A percentile compares a stretch with the other conserved stretches of the same genome.
Conservation (phyloP, 2,888 invertebrate genomes). For the Lathronympha strigana region DNA sequence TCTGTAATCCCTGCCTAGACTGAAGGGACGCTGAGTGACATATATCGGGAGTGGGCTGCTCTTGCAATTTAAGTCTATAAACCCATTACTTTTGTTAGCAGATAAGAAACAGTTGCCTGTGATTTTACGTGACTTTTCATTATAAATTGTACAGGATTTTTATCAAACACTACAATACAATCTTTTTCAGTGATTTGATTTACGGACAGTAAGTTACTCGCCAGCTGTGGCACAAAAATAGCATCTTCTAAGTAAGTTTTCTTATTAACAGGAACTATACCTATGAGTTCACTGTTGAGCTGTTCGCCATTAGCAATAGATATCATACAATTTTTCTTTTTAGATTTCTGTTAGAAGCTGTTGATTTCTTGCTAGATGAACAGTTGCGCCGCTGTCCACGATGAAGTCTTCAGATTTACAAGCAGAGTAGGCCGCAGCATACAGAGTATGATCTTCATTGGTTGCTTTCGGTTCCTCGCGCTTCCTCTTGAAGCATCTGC, state of each 20-base stretch:
- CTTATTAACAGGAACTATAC: background rate
- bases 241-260: background rate
- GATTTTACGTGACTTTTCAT: constrained; percentile 22
- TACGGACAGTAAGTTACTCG: constrained; percentile 4
- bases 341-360: background rate
- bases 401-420: background rate
- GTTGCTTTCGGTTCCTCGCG: background rate
- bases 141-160: constrained; percentile 14
- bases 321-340: background rate
- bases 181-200: constrained; percentile 23
- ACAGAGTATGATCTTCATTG: constrained; percentile 4
- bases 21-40: constrained; percentile 11
- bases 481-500: constrained; percentile 17
- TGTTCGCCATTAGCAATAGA: constrained; percentile 1
- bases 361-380: background rate
- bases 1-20: constrained; percentile 10
- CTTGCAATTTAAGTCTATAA: constrained; percentile 27
- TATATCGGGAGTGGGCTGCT: constrained; percentile 12
- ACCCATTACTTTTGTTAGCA: constrained; percentile 30
- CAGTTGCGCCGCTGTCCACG: background rate
- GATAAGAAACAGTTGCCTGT: constrained; percentile 14
- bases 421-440: constrained; percentile 12
- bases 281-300: constrained; percentile 2
- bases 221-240: constrained; percentile 2
- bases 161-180: constrained; percentile 19